phyloP scores from a whole-genome alignment of 1,140 invertebrate genomes.

The Globodera rostochiensis region DNA sequence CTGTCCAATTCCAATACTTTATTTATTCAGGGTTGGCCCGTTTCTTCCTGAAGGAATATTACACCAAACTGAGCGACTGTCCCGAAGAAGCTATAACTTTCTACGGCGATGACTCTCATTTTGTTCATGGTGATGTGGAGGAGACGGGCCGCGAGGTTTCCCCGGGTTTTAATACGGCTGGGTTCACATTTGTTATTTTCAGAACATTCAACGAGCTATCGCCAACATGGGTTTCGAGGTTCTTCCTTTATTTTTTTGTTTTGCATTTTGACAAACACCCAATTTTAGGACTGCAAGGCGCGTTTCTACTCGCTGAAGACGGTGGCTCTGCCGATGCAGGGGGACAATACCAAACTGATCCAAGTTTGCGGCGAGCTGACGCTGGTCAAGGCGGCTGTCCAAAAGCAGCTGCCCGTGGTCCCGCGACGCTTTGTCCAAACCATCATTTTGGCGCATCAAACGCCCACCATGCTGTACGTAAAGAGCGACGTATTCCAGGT shows the following conservation, averaged over 20 bases:
- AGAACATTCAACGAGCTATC: conserved; percentile 37
- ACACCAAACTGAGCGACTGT: conserved; percentile 31
- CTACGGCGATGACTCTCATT: conserved; percentile 39
- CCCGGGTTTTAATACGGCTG: neutral
- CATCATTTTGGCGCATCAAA: conserved; percentile 29
- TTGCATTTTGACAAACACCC: neutral
- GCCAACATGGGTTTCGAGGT: conserved; percentile 28
- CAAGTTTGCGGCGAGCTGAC: conserved; percentile 44
- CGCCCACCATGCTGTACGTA: conserved; percentile 35
- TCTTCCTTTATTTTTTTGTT: neutral
- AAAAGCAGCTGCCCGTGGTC: neutral
- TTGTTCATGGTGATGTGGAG: conserved; percentile 32
- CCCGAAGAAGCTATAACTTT: conserved; percentile 26
- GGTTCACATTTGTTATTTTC: neutral
- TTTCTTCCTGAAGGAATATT: conserved; percentile 31
- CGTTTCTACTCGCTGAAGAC: conserved; percentile 36
- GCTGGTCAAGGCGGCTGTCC: conserved; percentile 16
- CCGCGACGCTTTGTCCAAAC: conserved; percentile 40
- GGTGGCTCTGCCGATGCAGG: conserved; percentile 1
- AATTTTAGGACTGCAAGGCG: conserved; percentile 28
- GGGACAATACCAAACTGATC: conserved; percentile 25
- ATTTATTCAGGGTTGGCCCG: conserved; percentile 23
- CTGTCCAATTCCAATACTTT: neutral
- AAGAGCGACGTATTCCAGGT: conserved; percentile 39
- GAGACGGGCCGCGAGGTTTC: conserved; percentile 37